These are phyloP conservation scores for Siderastrea siderea DNA, from an alignment of 92 coral and sea anemone species.

Conservation along the genomic window DNA sequence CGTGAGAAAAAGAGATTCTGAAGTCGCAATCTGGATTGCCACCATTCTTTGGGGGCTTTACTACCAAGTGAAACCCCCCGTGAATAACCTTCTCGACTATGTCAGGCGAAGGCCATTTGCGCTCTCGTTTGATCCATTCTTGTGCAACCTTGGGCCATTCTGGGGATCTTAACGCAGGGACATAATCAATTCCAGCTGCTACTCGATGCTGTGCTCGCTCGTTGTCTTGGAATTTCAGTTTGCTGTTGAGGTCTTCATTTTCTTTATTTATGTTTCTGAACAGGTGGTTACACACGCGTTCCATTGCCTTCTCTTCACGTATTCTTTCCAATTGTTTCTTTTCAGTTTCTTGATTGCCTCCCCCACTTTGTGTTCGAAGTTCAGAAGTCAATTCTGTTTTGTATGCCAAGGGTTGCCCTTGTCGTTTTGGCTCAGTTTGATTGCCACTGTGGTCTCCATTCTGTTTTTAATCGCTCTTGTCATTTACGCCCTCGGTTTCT, in stretches of 20 bases:
- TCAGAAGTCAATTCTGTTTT: neutral
- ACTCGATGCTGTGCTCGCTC: too few relatives aligned
- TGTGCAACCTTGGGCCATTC: constrained; percentile 86
- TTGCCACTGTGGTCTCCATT: neutral
- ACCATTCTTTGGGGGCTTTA: constrained; percentile 64
- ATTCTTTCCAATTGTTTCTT: neutral
- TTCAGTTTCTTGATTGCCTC: neutral
- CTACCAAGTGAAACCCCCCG: constrained; percentile 84
- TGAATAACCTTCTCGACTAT: constrained; percentile 52
- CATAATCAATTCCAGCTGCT: constrained; percentile 56
- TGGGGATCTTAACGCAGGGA: constrained; percentile 75
- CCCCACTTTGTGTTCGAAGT: neutral
- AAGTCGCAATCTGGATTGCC: constrained; percentile 70
- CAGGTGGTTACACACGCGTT: neutral
- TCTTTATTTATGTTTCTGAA: constrained; percentile 8
- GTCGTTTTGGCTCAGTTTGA: neutral
- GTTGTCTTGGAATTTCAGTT: too few relatives aligned
- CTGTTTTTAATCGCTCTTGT: neutral
- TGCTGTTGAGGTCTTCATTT: neutral
- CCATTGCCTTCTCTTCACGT: neutral
- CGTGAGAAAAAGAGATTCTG: constrained; percentile 87
- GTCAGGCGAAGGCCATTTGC: constrained; percentile 77
- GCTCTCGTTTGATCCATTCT: constrained; percentile 81
- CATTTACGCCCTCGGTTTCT: neutral
- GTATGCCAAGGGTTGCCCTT: neutral